Base-by-base conservation (phyloP, 2,888 invertebrate genomes). In the Hymenopus coronatus region DNA sequence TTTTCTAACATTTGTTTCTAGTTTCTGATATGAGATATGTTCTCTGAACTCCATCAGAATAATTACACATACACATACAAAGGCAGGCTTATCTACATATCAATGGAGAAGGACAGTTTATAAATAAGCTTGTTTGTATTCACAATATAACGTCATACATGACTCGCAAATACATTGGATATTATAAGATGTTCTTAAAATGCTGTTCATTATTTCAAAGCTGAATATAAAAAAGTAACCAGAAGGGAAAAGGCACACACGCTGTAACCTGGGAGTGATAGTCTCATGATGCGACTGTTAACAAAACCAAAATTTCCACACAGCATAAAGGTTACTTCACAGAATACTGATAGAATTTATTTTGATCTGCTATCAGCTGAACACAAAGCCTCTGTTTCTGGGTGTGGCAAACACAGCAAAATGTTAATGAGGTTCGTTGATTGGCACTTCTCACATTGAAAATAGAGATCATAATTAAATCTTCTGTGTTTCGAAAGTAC, bases 401-500 rank as follows among this genome's bases (percentile, higher is more conserved):
- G 86, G 70, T 81, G 86, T 86, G 86, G 86, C 70, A 28, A 86
- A 27, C 54, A 28, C 28, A 28, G 54, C 28, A 70, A 28, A 28
- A 28, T 86, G 70, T 86, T 86, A 86, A 86, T 86, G 54, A 86
- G n/a, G 27, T 70, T 14, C 14, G 14, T 70, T 86, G 86, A 86
- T 86, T 86, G 70, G 70, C 86, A 70, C 86, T 40, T 86, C 86
- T 86, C 28, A 70, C 54, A 70, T 86, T 70, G 28, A 70, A 86
- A 70, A 40, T 70, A 54, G 86, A 28, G 85, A 54, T 86, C 86
- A 70, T 86, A 86, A 86, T 86, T 54, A 28, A 86, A 86, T 86
- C 86, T 54, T 86, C 20, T 86, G 54, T 70, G 54, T 70, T 70
- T 70, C 25, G 46, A 54, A 86, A 25, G 70, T 86, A 86, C 86